Evolutionary conservation across 1,140 invertebrate genomes (phyloP).

Genomic region (Aphelinus atriplicis): DNA sequence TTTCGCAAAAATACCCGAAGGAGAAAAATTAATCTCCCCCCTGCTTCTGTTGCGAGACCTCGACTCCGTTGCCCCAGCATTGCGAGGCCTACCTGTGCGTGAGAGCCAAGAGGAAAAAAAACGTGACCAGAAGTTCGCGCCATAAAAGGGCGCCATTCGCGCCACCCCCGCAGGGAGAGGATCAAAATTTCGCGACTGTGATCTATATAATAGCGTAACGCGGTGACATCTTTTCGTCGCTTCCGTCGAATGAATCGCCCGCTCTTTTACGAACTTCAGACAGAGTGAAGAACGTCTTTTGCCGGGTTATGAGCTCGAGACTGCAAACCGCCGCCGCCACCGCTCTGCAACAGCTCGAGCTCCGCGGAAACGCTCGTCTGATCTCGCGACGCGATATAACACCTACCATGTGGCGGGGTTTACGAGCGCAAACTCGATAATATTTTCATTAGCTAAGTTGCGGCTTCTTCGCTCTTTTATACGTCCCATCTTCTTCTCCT

Average conservation of each 20-base stretch:
- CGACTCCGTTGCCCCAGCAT: no score
- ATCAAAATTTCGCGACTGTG: no score
- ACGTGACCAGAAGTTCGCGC: no score
- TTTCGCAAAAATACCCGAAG: no score
- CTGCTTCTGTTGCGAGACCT: no score
- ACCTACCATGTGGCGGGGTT: background rate
- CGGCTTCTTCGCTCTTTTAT: no score
- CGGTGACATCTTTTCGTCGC: background rate
- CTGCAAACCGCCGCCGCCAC: background rate
- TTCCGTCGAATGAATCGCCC: slow-evolving; percentile 5
- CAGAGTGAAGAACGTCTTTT: slow-evolving; percentile 4
- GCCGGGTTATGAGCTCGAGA: background rate
- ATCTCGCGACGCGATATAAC: slow-evolving; percentile 6
- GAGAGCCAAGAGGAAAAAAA: no score
- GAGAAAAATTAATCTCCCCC: no score
- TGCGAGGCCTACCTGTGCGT: no score
- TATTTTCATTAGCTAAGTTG: slow-evolving; percentile 14
- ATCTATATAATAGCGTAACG: background rate
- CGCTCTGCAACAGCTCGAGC: no score
- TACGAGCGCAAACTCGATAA: slow-evolving; percentile 20
- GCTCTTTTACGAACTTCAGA: slow-evolving; percentile 2
- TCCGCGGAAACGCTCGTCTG: background rate
- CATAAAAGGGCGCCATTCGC: no score
- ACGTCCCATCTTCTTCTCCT: background rate
- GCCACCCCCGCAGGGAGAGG: no score